Percentiles rank a stretch among this genome's conserved stretches.
Conservation (phyloP, 2,888 invertebrate genomes). For the Callyntrura guangdongensis region DNA sequence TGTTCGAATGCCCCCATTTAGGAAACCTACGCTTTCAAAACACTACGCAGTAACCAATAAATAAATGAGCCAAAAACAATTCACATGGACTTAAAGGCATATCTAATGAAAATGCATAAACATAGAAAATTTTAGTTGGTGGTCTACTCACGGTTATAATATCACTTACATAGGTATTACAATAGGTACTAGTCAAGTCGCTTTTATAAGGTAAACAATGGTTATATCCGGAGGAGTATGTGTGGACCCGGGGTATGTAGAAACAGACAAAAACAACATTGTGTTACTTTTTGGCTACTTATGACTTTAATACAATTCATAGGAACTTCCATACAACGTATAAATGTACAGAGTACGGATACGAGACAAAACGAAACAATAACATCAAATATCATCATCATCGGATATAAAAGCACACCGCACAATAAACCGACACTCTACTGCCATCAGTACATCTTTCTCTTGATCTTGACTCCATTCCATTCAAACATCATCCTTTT, state of each 20-base stretch:
- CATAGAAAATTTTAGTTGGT: too few relatives aligned
- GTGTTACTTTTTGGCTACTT: conserved; percentile 78
- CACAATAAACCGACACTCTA: conserved; percentile 34
- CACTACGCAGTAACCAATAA: too few relatives aligned
- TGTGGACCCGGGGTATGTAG: not conserved
- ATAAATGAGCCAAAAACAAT: too few relatives aligned
- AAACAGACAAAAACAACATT: conserved; percentile 82
- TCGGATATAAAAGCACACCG: conserved; percentile 6
- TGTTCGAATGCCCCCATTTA: too few relatives aligned
- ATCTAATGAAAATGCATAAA: too few relatives aligned
- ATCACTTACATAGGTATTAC: too few relatives aligned
- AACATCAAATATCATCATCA: conserved; percentile 35
- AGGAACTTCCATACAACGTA: conserved; percentile 8
- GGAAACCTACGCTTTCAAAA: too few relatives aligned
- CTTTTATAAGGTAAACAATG: conserved; percentile 38
- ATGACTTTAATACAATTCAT: conserved; percentile 43
- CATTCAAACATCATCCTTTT: conserved; percentile 51
- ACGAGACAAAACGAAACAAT: conserved; percentile 41
- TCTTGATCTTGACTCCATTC: conserved; percentile 70
- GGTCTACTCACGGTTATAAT: too few relatives aligned
- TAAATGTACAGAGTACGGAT: not conserved
- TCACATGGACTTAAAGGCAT: too few relatives aligned
- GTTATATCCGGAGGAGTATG: conserved; percentile 42
- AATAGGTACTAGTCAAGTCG: too few relatives aligned
- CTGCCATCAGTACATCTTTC: conserved; percentile 23